Conservation (phyloP, 2,888 invertebrate species). For the Dexiosoma caninum region DNA sequence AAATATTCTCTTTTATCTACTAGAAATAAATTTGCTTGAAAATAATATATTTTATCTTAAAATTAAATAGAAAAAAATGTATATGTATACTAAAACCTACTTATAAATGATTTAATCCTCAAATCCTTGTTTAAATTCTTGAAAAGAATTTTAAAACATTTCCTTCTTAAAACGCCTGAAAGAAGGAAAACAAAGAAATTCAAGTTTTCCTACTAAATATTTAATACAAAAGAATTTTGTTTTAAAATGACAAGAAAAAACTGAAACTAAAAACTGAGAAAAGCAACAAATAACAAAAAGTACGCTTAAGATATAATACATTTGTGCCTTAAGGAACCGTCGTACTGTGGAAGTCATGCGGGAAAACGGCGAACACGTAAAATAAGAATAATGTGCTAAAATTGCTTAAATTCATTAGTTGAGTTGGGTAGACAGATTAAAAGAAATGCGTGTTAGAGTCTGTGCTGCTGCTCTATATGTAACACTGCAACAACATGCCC, state of each 20-base stretch:
- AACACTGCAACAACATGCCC: neutral
- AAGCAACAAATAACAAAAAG: slow-evolving; percentile 10
- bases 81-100: neutral
- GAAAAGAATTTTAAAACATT: neutral
- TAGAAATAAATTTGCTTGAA: too few relatives aligned
- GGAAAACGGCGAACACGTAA: neutral
- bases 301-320: neutral
- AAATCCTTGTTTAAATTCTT: neutral
- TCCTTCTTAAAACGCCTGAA: neutral
- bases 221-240: slow-evolving; percentile 15
- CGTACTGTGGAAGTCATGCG: neutral
- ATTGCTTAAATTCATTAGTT: slow-evolving; percentile 57
- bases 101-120: neutral
- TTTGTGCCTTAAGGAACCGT: slow-evolving; percentile 13
- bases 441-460: neutral
- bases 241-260: neutral
- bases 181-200: neutral
- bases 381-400: slow-evolving; percentile 48
- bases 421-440: slow-evolving; percentile 35
- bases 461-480: neutral
- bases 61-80: neutral
- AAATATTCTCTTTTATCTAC: too few relatives aligned
- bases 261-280: neutral
- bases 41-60: too few relatives aligned
- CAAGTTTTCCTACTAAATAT: slow-evolving; percentile 8